These are phyloP conservation scores for Chondrosia reniformis DNA, from an alignment of 37 sponge, comb jelly and placozoan species.

Conservation along the genomic window DNA sequence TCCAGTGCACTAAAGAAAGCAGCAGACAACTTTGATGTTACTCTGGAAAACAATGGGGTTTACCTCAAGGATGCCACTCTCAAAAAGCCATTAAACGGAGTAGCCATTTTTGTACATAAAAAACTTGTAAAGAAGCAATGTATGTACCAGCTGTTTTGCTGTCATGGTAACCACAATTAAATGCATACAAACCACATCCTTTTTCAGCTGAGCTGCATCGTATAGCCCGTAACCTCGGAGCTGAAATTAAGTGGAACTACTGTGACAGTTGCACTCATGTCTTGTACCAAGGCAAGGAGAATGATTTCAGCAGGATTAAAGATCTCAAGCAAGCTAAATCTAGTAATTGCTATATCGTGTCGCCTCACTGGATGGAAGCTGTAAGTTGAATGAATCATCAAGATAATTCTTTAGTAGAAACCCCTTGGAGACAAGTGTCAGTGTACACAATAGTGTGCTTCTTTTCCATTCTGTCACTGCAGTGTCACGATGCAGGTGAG, in stretches of 20 bases:
- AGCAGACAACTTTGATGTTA: constrained; percentile 12
- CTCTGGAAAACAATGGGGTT: neutral
- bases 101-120: constrained; percentile 59
- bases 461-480: neutral
- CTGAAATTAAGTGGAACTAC: constrained; percentile 25
- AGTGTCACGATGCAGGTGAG: constrained; percentile 26
- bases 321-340: constrained; percentile 56
- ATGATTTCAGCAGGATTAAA: constrained; percentile 31
- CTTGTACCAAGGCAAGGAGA: constrained; percentile 51
- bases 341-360: constrained; percentile 46
- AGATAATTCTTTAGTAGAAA: neutral
- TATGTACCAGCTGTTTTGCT: neutral
- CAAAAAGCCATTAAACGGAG: constrained; percentile 30
- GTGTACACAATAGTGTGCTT: no score
- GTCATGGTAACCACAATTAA: neutral
- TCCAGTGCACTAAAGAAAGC: constrained; percentile 26
- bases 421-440: no score
- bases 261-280: constrained; percentile 59
- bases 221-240: constrained; percentile 48
- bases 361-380: constrained; percentile 74
- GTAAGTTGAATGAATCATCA: constrained; percentile 13
- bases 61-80: neutral
- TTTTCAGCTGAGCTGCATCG: constrained; percentile 50
- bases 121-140: constrained; percentile 46
- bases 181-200: neutral